phyloP scores from a whole-genome alignment of 2,797 vertebrate species.

The Gobionotothen gibberifrons region DNA sequence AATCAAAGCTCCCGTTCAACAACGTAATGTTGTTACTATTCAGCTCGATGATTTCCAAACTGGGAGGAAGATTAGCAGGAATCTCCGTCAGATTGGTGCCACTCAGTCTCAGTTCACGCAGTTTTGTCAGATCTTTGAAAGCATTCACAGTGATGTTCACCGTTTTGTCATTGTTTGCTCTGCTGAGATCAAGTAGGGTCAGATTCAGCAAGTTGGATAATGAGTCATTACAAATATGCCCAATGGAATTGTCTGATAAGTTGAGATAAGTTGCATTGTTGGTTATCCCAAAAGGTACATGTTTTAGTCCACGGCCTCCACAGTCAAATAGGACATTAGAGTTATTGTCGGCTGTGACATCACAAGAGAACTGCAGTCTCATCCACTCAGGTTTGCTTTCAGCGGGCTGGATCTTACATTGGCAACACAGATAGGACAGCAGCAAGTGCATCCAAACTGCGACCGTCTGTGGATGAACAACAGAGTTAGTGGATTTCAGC shows the following conservation, averaged over 20 bases:
- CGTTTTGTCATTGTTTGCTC: conserved; percentile 77
- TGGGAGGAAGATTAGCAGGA: conserved; percentile 83
- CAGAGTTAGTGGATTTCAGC: conserved; percentile 9
- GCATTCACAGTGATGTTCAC: conserved; percentile 64
- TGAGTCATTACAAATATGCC: conserved; percentile 65
- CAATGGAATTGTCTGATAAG: conserved; percentile 89
- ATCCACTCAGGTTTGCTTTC: conserved; percentile 74
- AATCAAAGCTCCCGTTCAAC: conserved; percentile 76
- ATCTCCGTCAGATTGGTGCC: conserved; percentile 80
- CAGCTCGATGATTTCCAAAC: conserved; percentile 81
- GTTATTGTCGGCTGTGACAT: conserved; percentile 69
- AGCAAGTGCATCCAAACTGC: conserved; percentile 61
- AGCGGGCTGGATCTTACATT: conserved; percentile 69
- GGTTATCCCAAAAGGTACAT: conserved; percentile 85
- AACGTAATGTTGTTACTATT: conserved; percentile 83
- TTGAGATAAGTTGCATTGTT: conserved; percentile 86
- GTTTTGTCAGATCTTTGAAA: conserved; percentile 84
- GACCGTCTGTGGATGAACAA: conserved; percentile 64
- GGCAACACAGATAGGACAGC: conserved; percentile 70
- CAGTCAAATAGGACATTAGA: conserved; percentile 85
- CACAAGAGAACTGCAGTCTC: conserved; percentile 88
- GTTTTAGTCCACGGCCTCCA: conserved; percentile 67
- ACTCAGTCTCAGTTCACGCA: conserved; percentile 81
- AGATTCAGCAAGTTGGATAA: conserved; percentile 84
- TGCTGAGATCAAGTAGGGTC: conserved; percentile 83